These are phyloP conservation scores for Zophobas atratus DNA, from an alignment of 1,140 invertebrate species.

Conservation along the genomic window DNA sequence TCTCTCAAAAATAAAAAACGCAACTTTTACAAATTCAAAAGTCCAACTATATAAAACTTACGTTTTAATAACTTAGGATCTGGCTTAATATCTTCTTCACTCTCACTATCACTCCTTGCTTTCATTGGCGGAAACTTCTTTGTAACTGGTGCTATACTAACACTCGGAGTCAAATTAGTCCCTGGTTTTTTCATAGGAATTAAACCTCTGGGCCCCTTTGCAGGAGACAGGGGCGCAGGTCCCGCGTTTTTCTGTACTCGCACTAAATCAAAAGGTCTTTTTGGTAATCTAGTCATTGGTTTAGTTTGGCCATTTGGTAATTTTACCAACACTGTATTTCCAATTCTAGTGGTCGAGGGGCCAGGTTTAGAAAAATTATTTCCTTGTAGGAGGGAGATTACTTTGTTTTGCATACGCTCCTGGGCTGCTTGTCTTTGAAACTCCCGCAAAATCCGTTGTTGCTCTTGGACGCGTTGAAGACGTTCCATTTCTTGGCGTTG, in stretches of 20 bases:
- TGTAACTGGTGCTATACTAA: constrained; percentile 72
- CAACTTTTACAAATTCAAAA: constrained; percentile 26
- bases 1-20: not conserved
- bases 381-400: constrained; percentile 79
- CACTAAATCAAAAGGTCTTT: constrained; percentile 67
- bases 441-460: constrained; percentile 85
- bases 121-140: constrained; percentile 55
- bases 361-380: constrained; percentile 70
- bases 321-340: constrained; percentile 76
- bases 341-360: constrained; percentile 62
- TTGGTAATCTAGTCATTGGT: constrained; percentile 65
- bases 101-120: constrained; percentile 62
- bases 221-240: constrained; percentile 53
- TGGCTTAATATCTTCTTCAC: constrained; percentile 58
- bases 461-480: constrained; percentile 85
- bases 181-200: constrained; percentile 54
- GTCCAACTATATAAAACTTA: constrained; percentile 37
- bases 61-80: constrained; percentile 50
- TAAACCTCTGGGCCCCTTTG: constrained; percentile 50
- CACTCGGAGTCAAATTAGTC: constrained; percentile 70
- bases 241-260: constrained; percentile 62
- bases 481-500: constrained; percentile 94
- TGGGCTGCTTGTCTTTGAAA: constrained; percentile 81
- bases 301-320: constrained; percentile 74
- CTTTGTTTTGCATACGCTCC: constrained; percentile 78